These are phyloP conservation scores for Drosophila hamatofila DNA, from an alignment of 2,888 invertebrate genomes.

Conservation along the genomic window DNA sequence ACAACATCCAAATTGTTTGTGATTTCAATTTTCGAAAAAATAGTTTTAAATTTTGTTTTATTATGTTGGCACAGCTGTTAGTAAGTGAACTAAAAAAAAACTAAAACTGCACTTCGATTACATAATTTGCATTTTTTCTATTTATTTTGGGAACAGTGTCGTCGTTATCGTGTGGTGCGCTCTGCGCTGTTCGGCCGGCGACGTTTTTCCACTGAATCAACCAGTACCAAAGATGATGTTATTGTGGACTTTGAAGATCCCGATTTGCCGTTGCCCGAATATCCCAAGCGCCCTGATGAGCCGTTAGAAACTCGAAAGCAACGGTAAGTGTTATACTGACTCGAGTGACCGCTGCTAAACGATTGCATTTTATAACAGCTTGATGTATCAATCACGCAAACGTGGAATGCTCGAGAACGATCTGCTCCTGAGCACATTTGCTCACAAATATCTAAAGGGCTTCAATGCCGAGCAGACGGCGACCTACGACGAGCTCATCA, in stretches of 20 bases:
- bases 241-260: slow-evolving; percentile 81
- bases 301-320: slow-evolving; percentile 88
- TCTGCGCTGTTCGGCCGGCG: slow-evolving; percentile 33
- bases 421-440: slow-evolving; percentile 95
- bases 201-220: slow-evolving; percentile 11
- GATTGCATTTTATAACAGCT: slow-evolving; percentile 86
- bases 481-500: slow-evolving; percentile 95
- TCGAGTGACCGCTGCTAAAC: neutral
- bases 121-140: slow-evolving; percentile 29
- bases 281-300: slow-evolving; percentile 88
- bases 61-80: slow-evolving; percentile 36
- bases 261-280: slow-evolving; percentile 87
- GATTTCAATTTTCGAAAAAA: slow-evolving; percentile 4
- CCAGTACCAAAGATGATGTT: slow-evolving; percentile 32
- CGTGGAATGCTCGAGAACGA: slow-evolving; percentile 98
- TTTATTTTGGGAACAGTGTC: slow-evolving; percentile 36
- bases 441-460: slow-evolving; percentile 90
- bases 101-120: slow-evolving; percentile 24
- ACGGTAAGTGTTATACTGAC: slow-evolving; percentile 85
- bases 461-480: slow-evolving; percentile 90
- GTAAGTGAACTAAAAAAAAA: slow-evolving; percentile 30
- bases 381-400: slow-evolving; percentile 97
- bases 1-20: slow-evolving; percentile 33
- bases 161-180: slow-evolving; percentile 36
- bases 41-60: neutral